Percentiles rank a stretch among this genome's conserved stretches.
Evolutionary conservation across 30 jellyfish, hydroid and myxozoan species (phyloP).

Genomic region (Hydra vulgaris): DNA sequence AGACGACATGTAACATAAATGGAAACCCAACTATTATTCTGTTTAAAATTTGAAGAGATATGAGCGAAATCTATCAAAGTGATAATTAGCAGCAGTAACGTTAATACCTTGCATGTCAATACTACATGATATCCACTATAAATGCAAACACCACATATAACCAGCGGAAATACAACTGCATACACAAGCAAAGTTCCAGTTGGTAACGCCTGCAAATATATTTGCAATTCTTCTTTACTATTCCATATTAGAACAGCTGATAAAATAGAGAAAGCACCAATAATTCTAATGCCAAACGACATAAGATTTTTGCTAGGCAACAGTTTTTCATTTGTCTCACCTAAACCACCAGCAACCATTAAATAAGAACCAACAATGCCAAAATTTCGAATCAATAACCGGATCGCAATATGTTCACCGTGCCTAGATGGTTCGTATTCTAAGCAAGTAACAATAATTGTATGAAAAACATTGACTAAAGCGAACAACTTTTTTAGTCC

Average conservation of each 20-base stretch:
- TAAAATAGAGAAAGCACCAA: slow-evolving; percentile 72
- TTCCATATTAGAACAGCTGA: slow-evolving; percentile 74
- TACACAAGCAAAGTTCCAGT: slow-evolving; percentile 52
- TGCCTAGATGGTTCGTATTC: slow-evolving; percentile 25
- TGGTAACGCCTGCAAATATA: slow-evolving; percentile 41
- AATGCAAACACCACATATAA: slow-evolving; percentile 53
- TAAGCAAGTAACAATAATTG: slow-evolving; percentile 24
- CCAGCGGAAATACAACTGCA: slow-evolving; percentile 14
- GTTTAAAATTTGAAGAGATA: background rate
- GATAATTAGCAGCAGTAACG: background rate
- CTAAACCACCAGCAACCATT: slow-evolving; percentile 87
- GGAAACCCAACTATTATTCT: background rate
- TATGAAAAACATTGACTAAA: slow-evolving; percentile 40
- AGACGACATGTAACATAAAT: slow-evolving; percentile 6
- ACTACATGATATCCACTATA: slow-evolving; percentile 62
- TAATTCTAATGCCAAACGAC: slow-evolving; percentile 59
- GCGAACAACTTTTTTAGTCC: slow-evolving; percentile 58
- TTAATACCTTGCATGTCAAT: background rate
- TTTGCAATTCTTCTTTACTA: slow-evolving; percentile 52
- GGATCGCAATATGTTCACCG: slow-evolving; percentile 21
- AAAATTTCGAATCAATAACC: slow-evolving; percentile 46
- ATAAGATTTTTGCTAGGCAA: slow-evolving; percentile 37
- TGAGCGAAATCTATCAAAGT: background rate
- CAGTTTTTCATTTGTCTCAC: slow-evolving; percentile 39
- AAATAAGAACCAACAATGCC: slow-evolving; percentile 68